Base-by-base conservation (phyloP, 2,888 invertebrate genomes). In the Sinohyriopsis cumingii region DNA sequence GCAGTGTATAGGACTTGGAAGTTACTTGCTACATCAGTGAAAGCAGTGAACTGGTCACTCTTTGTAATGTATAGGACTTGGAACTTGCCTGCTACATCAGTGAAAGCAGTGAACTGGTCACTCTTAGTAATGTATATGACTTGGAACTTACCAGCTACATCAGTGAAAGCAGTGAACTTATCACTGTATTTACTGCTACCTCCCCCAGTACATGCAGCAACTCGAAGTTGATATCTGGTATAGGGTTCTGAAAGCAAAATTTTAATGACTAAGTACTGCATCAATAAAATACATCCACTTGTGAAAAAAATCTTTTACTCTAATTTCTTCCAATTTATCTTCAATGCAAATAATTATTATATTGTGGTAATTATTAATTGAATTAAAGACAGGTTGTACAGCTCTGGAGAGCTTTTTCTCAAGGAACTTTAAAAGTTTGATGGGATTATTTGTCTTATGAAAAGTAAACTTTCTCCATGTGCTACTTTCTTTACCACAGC, bases 21-120 rank as follows among this genome's bases (percentile, higher is more conserved):
- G 62, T 79, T 78, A 87, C 88, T 84, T 68, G 92, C 92, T 69
- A 97, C 95, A 90, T 93, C 92, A 57, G 95, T 94, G 5, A 28
- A 28, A 5, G 28, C 28, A 28, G 95, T 95, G 82, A 92, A 91
- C 79, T 93, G 92, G n/a, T 85, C 82, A 70, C 86, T 87, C 71
- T 81, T 82, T 4, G 82, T n/a, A n/a, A n/a, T n/a, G n/a, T n/a
- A 92, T 91, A 77, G 93, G 92, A 66, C 95, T 95, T 82, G 92
- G 45, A 61, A 63, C 75, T 79, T 77, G 86, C 88, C 85, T 68
- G 92, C 92, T 69, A 97, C 95, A 90, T 93, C 92, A 57, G 95
- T 94, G 82, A 92, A 91, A 77, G 93, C 92, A 66, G 95, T 94
- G 82, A 92, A 91, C 79, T 93, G 92, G n/a, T n/a, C n/a, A n/a